These are phyloP conservation scores for Sebastes elongatus DNA, from an alignment of 2,797 vertebrate genomes.

Conservation along the genomic window DNA sequence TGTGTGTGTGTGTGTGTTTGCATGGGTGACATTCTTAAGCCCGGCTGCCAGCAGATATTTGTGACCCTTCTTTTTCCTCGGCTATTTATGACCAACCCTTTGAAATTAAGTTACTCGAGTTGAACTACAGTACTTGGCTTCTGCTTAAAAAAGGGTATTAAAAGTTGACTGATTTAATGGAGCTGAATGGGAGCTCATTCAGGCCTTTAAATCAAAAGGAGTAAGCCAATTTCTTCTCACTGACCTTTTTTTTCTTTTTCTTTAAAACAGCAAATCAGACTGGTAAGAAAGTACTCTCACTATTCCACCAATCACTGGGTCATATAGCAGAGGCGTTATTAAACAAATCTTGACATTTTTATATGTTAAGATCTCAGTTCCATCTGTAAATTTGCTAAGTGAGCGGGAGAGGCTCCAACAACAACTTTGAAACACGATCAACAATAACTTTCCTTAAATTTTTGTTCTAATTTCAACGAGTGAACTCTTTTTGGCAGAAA, in stretches of 20 bases:
- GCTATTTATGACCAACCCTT: conserved; percentile 61
- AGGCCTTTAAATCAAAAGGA: conserved; percentile 54
- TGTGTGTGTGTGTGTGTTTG: conserved; percentile 42
- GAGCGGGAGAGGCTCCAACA: conserved; percentile 32
- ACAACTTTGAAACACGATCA: conserved; percentile 30
- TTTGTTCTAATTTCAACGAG: not conserved
- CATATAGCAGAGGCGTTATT: not conserved
- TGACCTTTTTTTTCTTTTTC: conserved; percentile 56
- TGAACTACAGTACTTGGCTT: conserved; percentile 64
- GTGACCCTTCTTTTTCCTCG: conserved; percentile 51
- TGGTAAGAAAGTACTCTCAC: not conserved
- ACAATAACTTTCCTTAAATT: conserved; percentile 1
- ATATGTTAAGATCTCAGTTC: conserved; percentile 1
- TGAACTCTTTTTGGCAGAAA: conserved; percentile 39
- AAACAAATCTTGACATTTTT: conserved; percentile 38
- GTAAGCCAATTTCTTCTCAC: conserved; percentile 36
- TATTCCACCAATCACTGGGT: conserved; percentile 15
- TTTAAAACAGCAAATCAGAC: conserved; percentile 41
- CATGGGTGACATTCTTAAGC: conserved; percentile 55
- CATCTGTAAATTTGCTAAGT: conserved; percentile 32
- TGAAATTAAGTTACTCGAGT: conserved; percentile 62
- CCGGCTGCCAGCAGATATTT: conserved; percentile 58
- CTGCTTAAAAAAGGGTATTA: conserved; percentile 59
- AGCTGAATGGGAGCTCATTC: conserved; percentile 51
- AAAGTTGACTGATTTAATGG: conserved; percentile 66